A percentile compares a stretch with the other conserved stretches of the same genome.
Evolutionary conservation across 2,888 invertebrate species (phyloP).

Genomic region (Drosophila imparisetae): DNA sequence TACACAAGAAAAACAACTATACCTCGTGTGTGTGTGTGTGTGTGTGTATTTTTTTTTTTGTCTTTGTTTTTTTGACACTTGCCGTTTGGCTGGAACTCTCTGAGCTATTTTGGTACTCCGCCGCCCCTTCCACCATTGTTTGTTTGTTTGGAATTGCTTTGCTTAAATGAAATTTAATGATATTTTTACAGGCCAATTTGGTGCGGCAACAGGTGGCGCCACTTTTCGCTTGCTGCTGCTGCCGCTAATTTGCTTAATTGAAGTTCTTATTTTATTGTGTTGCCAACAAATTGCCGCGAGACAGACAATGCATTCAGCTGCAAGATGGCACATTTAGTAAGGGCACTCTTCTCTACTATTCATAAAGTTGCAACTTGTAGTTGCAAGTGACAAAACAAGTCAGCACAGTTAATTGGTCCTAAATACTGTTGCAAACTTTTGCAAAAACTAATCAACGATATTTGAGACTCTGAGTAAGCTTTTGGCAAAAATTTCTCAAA

Average conservation of each 20-base stretch:
- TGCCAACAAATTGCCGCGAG: conserved; percentile 26
- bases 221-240: conserved; percentile 25
- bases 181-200: conserved; percentile 59
- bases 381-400: conserved; percentile 26
- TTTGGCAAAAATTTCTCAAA: neutral
- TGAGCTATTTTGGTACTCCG: neutral
- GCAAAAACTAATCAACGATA: neutral
- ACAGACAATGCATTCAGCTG: conserved; percentile 21
- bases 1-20: conserved; percentile 43
- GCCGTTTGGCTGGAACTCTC: conserved; percentile 34
- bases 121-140: conserved; percentile 12
- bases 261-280: conserved; percentile 61
- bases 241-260: conserved; percentile 65
- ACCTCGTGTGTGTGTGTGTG: conserved; percentile 4
- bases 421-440: neutral
- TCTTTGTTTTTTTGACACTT: conserved; percentile 62
- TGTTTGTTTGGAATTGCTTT: conserved; percentile 36
- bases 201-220: conserved; percentile 64
- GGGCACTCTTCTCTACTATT: neutral
- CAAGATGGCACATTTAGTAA: neutral
- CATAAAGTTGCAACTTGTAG: neutral
- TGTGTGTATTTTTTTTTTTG: neutral
- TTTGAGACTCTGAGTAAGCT: neutral
- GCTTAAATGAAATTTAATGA: conserved; percentile 79
- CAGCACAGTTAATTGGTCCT: neutral